Conservation (phyloP, 2,113 vertebrate species). For the Arvicanthis niloticus region DNA sequence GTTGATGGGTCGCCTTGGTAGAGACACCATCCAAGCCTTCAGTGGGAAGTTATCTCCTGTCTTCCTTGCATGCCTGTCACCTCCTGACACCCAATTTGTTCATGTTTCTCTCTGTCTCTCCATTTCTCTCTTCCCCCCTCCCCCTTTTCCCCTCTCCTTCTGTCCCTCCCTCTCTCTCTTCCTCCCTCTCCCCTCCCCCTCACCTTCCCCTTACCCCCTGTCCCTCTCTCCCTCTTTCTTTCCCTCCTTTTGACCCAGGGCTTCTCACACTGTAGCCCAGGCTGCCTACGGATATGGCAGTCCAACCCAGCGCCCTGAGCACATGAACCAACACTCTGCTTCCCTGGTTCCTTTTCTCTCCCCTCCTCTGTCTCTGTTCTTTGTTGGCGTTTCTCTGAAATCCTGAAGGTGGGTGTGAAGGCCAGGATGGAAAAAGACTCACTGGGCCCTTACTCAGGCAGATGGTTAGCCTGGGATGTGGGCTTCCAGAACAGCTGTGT, state of each 20-base stretch:
- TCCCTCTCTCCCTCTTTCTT: background rate
- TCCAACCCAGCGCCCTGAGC: background rate
- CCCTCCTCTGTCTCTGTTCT: too few relatives aligned
- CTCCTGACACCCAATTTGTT: background rate
- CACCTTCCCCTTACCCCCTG: too few relatives aligned
- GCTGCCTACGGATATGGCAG: too few relatives aligned
- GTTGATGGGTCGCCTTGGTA: background rate
- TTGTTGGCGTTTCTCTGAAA: background rate
- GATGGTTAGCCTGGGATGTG: background rate
- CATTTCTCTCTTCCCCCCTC: background rate
- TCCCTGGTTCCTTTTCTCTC: background rate
- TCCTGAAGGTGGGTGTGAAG: background rate
- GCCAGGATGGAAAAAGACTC: background rate
- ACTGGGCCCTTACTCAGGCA: too few relatives aligned
- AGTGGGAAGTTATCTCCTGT: background rate
- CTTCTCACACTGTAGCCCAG: background rate
- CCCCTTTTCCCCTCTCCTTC: too few relatives aligned
- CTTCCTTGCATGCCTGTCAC: background rate
- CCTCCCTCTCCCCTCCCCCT: fast-evolving
- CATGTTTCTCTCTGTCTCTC: too few relatives aligned
- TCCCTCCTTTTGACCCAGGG: background rate
- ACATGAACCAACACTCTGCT: too few relatives aligned
- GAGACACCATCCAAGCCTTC: too few relatives aligned
- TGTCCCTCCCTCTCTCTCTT: fast-evolving
- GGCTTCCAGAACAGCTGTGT: background rate